Evolutionary conservation across 30 jellyfish, hydroid and myxozoan species (phyloP).

Genomic region (Turritopsis dohrnii): DNA sequence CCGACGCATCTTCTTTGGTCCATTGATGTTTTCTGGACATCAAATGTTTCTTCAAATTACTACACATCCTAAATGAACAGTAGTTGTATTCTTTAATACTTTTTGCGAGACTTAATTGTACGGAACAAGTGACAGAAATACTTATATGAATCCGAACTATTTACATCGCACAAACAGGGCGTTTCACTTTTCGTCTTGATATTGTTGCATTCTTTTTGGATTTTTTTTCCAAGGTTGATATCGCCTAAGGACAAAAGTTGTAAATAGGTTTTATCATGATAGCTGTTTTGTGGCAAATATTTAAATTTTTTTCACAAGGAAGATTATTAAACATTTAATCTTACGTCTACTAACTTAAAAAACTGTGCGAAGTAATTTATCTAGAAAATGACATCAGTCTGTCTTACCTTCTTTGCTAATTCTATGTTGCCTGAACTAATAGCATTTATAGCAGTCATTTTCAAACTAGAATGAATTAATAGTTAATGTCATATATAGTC

Average conservation of each 20-base stretch:
- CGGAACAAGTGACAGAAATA: not conserved
- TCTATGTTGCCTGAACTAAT: not conserved
- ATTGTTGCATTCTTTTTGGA: not conserved
- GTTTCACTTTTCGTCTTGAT: not conserved
- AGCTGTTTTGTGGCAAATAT: not conserved
- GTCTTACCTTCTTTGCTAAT: not conserved
- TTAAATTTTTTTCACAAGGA: too few species aligned
- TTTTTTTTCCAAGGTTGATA: not conserved
- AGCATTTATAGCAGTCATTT: not conserved
- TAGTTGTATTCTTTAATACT: not conserved
- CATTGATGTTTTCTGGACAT: not conserved
- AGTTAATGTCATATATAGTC: not conserved
- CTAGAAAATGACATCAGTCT: not conserved
- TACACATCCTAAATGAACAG: not conserved
- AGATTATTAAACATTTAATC: too few species aligned
- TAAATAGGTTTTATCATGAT: not conserved
- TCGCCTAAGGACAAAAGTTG: not conserved
- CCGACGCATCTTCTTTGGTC: not conserved
- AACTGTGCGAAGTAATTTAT: not conserved
- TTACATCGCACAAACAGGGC: not conserved
- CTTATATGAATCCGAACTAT: too few species aligned
- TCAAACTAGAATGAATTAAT: not conserved
- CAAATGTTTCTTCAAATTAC: not conserved
- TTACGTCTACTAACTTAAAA: too few species aligned
- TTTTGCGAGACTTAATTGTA: not conserved